Conservation (phyloP, 2,888 invertebrate genomes). For the Hymenopus coronatus region DNA sequence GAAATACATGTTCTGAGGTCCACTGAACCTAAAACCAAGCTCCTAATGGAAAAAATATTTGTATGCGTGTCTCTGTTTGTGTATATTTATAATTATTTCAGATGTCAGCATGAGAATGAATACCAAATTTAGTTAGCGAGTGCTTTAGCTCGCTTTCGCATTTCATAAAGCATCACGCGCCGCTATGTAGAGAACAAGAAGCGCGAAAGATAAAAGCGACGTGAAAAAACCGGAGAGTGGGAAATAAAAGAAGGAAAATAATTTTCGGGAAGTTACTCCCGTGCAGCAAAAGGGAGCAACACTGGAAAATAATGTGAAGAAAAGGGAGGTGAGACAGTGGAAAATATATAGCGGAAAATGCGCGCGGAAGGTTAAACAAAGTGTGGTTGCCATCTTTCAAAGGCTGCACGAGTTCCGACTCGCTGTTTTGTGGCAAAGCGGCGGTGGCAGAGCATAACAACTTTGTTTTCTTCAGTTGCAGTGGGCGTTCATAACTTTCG, state of each 20-base stretch:
- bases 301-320: background rate
- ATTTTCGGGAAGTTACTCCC: background rate
- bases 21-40: too few species aligned
- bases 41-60: too few species aligned
- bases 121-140: too few species aligned
- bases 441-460: background rate
- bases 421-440: background rate
- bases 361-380: background rate
- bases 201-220: background rate
- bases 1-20: too few species aligned
- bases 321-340: background rate
- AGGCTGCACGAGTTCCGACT: background rate
- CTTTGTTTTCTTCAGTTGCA: background rate
- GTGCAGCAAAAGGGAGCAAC: background rate
- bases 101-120: too few species aligned
- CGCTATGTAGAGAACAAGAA: background rate
- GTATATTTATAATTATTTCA: too few species aligned
- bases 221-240: background rate
- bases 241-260: background rate
- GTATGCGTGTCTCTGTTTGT: too few species aligned
- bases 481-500: background rate
- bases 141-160: background rate
- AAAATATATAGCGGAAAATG: background rate
- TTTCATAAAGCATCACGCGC: background rate
- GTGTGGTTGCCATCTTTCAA: background rate